phyloP scores from a whole-genome alignment of 2,797 vertebrate genomes.

The Rhodeus uyekii region DNA sequence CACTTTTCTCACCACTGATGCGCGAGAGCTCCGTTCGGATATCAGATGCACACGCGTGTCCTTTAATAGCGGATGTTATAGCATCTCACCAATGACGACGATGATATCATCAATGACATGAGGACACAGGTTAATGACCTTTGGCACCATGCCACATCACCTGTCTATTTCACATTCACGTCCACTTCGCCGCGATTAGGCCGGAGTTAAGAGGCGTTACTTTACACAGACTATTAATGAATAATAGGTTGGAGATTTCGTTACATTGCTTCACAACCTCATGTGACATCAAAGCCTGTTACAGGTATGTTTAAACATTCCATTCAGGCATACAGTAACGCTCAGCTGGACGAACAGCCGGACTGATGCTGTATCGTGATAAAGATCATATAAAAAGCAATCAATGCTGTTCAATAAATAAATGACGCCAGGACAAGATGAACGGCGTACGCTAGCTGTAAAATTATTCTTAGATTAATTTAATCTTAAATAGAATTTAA shows the following conservation, averaged over 20 bases:
- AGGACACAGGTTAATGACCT: conserved; percentile 33
- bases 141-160: conserved; percentile 4
- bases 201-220: conserved; percentile 50
- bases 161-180: conserved; percentile 28
- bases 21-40: not conserved
- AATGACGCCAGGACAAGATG: not conserved
- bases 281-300: conserved; percentile 18
- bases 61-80: conserved; percentile 7
- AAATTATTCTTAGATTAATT: too few species aligned
- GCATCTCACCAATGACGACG: not conserved
- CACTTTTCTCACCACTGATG: not conserved
- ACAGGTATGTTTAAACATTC: conserved; percentile 44
- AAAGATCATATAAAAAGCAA: conserved; percentile 28
- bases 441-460: not conserved
- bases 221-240: conserved; percentile 57
- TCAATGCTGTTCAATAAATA: conserved; percentile 18
- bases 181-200: conserved; percentile 46
- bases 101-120: not conserved
- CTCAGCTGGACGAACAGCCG: not conserved
- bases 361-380: conserved; percentile 15
- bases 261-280: conserved; percentile 14
- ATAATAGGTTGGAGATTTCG: conserved; percentile 48
- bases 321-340: conserved; percentile 33
- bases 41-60: not conserved
- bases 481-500: too few species aligned